Percentiles rank a stretch among this genome's conserved stretches.
Conservation (phyloP, 2,888 invertebrate species). For the Eristalis arbustorum region DNA sequence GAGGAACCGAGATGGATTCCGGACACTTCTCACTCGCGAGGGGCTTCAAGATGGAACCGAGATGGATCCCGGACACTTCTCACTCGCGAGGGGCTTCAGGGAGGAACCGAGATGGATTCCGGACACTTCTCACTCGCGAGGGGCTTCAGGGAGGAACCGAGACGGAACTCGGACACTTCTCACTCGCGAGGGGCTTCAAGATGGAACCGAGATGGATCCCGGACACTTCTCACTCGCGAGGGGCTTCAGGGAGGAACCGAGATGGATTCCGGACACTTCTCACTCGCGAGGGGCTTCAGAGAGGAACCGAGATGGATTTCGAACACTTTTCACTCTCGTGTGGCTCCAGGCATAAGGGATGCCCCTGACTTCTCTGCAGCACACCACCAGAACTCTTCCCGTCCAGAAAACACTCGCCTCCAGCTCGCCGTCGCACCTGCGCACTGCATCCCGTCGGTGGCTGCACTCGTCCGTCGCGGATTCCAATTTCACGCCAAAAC, state of each 20-base stretch:
- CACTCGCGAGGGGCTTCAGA: too few relatives aligned
- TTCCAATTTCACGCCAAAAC: too few relatives aligned
- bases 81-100: not conserved
- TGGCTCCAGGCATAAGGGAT: too few relatives aligned
- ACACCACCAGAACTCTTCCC: too few relatives aligned
- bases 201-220: not conserved
- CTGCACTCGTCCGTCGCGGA: too few relatives aligned
- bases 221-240: not conserved
- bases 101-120: not conserved
- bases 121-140: not conserved
- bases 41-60: not conserved
- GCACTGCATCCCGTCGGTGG: too few relatives aligned
- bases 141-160: not conserved
- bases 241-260: not conserved
- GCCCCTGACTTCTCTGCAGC: too few relatives aligned
- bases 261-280: too few relatives aligned
- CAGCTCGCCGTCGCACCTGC: too few relatives aligned
- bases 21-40: not conserved
- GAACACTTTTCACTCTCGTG: too few relatives aligned
- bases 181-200: not conserved
- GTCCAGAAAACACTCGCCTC: too few relatives aligned
- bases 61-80: not conserved
- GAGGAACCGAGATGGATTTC: too few relatives aligned
- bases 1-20: not conserved
- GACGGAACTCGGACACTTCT: not conserved